Conservation (phyloP, 2,888 invertebrate species). For the Heliconius sara region DNA sequence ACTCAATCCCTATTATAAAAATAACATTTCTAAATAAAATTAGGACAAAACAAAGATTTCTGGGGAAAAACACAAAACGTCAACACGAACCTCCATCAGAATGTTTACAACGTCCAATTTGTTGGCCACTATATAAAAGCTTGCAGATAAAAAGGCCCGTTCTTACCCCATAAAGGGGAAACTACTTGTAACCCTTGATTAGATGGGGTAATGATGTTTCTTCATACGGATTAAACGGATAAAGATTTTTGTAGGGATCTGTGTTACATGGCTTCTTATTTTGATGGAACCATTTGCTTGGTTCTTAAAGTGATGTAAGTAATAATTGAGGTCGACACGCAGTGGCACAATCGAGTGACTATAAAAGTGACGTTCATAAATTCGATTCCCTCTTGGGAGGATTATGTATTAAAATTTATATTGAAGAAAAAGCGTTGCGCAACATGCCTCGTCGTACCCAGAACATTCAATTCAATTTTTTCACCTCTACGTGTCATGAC, state of each 20-base stretch:
- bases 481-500: no score
- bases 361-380: no score
- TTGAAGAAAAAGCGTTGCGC: no score
- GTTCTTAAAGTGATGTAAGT: background rate
- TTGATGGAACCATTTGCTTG: slow-evolving; percentile 16
- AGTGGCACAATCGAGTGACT: no score
- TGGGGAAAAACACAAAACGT: slow-evolving; percentile 39
- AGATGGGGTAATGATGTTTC: slow-evolving; percentile 70
- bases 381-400: no score
- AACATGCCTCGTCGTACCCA: no score
- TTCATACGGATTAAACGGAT: slow-evolving; percentile 59
- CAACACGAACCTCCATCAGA: slow-evolving; percentile 43
- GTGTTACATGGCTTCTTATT: slow-evolving; percentile 45
- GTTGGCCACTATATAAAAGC: slow-evolving; percentile 46
- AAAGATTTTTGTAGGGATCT: slow-evolving; percentile 46
- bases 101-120: slow-evolving; percentile 54
- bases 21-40: background rate
- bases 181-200: slow-evolving; percentile 72
- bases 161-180: slow-evolving; percentile 57
- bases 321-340: no score
- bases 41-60: background rate
- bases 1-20: background rate
- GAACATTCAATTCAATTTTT: no score
- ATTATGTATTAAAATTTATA: no score
- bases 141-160: slow-evolving; percentile 70